Base-by-base conservation (phyloP, 2,888 invertebrate species). In the Blastobasis adustella region DNA sequence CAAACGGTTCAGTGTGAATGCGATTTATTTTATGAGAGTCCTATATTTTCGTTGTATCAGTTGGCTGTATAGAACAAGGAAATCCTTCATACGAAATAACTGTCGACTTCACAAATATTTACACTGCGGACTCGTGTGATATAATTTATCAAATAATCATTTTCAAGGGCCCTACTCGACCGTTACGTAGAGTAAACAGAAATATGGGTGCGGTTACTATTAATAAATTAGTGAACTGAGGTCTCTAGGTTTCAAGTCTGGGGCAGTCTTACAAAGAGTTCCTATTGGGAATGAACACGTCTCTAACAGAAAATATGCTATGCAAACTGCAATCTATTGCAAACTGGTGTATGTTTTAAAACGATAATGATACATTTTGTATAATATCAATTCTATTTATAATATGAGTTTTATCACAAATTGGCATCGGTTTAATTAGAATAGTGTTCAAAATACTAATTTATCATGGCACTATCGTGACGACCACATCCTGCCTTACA, bases 141-240 rank as follows among this genome's bases (percentile, higher is more conserved):
- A 54, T 51, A 47, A 77, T 71, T 75, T 76, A 82, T 79, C 77
- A 65, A 70, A 66, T 70, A 71, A 71, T 65, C 62, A 75, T 72
- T 62, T 71, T 76, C 68, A 75, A 79, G 80, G 76, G 71, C 70
- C 63, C 53, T 54, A 66, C 64, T 73, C 70, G 70, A 72, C 76
- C 76, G 79, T 81, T 81, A 65, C 23, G 61, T 60, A 71, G 65
- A 64, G 74, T 67, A 80, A 82, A 82, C 71, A 79, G 60, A 58
- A 51, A 58, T 59, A 66, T 70, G 68, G 78, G 79, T 63, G 76
- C 57, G 77, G 72, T 43, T 41, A 45, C 9, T 47, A 37, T 40
- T 43, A 39, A 23, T 10, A 42, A 49, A 49, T 39, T 49, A 49
- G 23, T 23, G 3, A 23, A 23, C 23, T 23, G 23, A 23, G 23